Base-by-base conservation (phyloP, 2,888 invertebrate genomes). In the Caenorhabditis sp. region DNA sequence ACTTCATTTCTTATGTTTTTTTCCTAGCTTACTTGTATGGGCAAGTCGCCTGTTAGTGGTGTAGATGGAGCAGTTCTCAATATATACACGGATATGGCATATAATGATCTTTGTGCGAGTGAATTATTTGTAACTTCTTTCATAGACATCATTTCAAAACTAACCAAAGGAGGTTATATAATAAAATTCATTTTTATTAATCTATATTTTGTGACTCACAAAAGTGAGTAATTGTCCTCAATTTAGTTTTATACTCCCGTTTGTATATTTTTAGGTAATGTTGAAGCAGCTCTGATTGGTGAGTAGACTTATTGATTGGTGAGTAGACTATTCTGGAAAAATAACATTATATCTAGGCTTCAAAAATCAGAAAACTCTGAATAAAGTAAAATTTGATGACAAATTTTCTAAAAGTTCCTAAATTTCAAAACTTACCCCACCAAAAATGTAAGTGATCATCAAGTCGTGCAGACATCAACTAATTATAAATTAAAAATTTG, bases 31-130 rank as follows among this genome's bases (percentile, higher is more conserved):
- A 36, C 63, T 23, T 67, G 71, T 53, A 36, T 67, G 3, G 53
- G 20, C 12, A 63, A 31, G 12, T 43, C 50, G 14, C 60, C 50
- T 0, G 25, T 59, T 3, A 52, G 5, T 1, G 4, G 7, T n/a
- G n/a, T 20, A 0, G 68, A 59, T 53, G 73, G 38, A 0, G 67
- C 62, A 17, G 50, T 73, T 36, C 8, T 73, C 5, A 73, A 68
- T 43, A 66, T 73, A 38, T 73, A 68, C 53, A 73, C 73, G 1
- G 73, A 73, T 57, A 20, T 73, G 21, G 59, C 68, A 17, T 62
- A 43, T 21, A 38, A 26, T 17, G 73, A 73, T 7, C 36, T 73
- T 3, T 73, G 73, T 26, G 59, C 65, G n/a, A 63, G 52, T 43
- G 38, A 57, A 10, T 0, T 17, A n/a, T 68, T 73, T 25, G 53